phyloP scores from a whole-genome alignment of 1,140 invertebrate genomes.

The Pectinophora gossypiella region DNA sequence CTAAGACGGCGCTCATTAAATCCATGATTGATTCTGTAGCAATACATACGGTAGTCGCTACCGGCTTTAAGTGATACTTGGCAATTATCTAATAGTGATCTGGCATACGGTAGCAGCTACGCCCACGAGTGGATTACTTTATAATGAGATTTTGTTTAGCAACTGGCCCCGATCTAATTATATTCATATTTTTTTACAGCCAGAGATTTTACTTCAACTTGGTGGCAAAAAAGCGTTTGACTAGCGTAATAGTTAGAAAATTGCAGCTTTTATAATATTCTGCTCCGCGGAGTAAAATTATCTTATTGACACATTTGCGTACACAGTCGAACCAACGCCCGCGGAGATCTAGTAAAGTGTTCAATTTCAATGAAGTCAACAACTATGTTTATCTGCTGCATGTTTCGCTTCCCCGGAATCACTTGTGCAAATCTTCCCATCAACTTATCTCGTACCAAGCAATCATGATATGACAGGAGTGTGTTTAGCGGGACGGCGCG shows the following conservation, averaged over 20 bases:
- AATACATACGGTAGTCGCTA: slow-evolving; percentile 56
- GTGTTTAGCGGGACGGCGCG: slow-evolving; percentile 39
- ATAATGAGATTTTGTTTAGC: not conserved
- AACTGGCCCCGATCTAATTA: not conserved
- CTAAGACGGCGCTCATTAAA: slow-evolving; percentile 44
- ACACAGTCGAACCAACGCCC: not conserved
- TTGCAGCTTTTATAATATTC: too few relatives aligned
- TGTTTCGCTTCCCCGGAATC: not conserved
- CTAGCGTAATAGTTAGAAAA: too few relatives aligned
- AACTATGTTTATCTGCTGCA: not conserved
- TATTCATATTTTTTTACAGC: too few relatives aligned
- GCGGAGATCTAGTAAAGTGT: not conserved
- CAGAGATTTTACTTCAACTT: too few relatives aligned
- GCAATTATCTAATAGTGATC: slow-evolving; percentile 1
- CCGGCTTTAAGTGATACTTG: slow-evolving; percentile 17
- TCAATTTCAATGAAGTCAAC: slow-evolving; percentile 3
- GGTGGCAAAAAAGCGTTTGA: too few relatives aligned
- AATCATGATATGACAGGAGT: slow-evolving; percentile 47
- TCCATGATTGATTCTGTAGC: slow-evolving; percentile 50
- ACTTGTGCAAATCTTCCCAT: slow-evolving; percentile 12
- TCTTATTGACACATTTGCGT: not conserved
- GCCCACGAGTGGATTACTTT: not conserved
- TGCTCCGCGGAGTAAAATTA: too few relatives aligned
- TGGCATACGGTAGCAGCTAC: not conserved
- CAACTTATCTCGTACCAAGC: slow-evolving; percentile 23